These are phyloP conservation scores for Rousettus leschenaultii DNA, from an alignment of 2,113 vertebrate species.

Conservation along the genomic window DNA sequence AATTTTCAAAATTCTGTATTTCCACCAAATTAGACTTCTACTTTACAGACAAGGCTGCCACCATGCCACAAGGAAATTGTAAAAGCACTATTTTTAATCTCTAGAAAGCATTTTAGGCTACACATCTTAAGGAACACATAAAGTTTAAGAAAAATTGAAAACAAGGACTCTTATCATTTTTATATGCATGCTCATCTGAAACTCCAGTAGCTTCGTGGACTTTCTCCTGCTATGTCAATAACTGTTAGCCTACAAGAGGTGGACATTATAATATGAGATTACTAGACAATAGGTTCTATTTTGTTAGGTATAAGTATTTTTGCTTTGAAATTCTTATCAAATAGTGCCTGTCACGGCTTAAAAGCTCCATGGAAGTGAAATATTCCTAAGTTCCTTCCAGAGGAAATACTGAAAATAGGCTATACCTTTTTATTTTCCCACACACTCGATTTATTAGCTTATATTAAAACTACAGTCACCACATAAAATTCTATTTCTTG, in stretches of 20 bases:
- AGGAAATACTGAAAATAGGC: constrained; percentile 27
- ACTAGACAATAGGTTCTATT: constrained; percentile 2
- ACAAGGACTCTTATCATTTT: constrained; percentile 35
- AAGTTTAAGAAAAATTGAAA: neutral
- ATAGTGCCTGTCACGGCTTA: neutral
- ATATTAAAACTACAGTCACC: neutral
- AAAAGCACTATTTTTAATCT: constrained; percentile 28
- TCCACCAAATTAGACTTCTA: neutral
- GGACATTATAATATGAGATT: neutral
- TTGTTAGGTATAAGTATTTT: neutral
- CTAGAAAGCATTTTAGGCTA: neutral
- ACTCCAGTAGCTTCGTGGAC: neutral
- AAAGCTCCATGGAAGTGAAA: constrained; percentile 9
- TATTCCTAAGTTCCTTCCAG: neutral
- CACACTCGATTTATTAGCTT: neutral
- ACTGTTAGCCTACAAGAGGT: constrained; percentile 5
- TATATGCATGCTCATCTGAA: constrained; percentile 37
- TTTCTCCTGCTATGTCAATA: constrained; percentile 38
- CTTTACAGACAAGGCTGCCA: constrained; percentile 17
- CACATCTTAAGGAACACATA: neutral
- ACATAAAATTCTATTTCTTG: constrained; percentile 1
- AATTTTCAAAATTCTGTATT: constrained; percentile 48
- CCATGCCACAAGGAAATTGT: constrained; percentile 26
- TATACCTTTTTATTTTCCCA: neutral
- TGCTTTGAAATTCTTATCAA: constrained; percentile 46